Base-by-base conservation (phyloP, 2,888 invertebrate species). In the Pseudococcus jackbeardsleyi region DNA sequence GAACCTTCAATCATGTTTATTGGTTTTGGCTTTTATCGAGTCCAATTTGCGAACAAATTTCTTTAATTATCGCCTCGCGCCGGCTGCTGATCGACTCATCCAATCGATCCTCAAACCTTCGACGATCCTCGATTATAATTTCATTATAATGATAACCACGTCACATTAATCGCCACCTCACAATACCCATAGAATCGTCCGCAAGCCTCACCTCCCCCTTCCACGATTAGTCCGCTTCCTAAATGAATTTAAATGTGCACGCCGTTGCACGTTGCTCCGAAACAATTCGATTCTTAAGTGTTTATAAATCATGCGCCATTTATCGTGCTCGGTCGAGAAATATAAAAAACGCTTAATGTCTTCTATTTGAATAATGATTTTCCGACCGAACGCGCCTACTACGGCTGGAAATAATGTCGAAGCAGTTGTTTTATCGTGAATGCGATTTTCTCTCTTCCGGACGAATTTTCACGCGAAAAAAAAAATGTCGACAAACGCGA, bases 291-390 rank as follows among this genome's bases (percentile, higher is more conserved):
- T 46, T 42, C 79, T 82, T 46, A 46, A 82, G 79, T 82, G 79
- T 82, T 82, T 82, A 82, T 82, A 82, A 82, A 82, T 82, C 79
- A 82, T 82, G 79, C 79, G 79, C 79, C 46, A 46, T 82, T 82
- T 82, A 82, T 82, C 79, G 46, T 22, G 79, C 79, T 46, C 46
- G 79, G 4, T 46, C 46, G 11, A 22, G n/a, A 82, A 82, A 82
- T 46, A 82, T 19, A 22, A 64, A 64, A 64, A 64, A 46, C 79
- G 79, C 79, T 82, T 82, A 82, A 82, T 82, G 79, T 82, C 79
- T 72, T 72, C 72, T 82, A 82, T 82, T 82, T 82, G 79, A 82
- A 82, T 82, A 82, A 82, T 82, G 79, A 82, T 82, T 82, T 82
- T 82, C 79, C 79, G 39, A 82, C 46, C 72, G 72, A 72, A 72